These are phyloP conservation scores for Sylvilagus floridanus DNA, from an alignment of 2,797 vertebrate genomes.

Conservation along the genomic window DNA sequence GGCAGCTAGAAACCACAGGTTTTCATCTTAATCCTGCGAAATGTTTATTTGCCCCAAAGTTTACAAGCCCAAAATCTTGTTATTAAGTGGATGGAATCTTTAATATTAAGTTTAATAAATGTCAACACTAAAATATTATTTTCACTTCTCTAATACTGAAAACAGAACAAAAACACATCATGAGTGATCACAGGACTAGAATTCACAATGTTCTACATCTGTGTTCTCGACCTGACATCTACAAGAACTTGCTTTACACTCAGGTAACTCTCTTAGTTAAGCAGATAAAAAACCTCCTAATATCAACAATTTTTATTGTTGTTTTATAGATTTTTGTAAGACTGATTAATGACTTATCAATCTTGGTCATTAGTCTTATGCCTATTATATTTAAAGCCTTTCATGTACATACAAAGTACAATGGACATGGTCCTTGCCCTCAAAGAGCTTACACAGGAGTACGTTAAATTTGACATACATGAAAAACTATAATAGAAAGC, in stretches of 20 bases:
- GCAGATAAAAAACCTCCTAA: neutral
- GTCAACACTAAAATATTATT: neutral
- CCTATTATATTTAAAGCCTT: constrained; percentile 31
- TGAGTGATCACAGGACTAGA: neutral
- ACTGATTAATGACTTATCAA: constrained; percentile 27
- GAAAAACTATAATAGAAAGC: neutral
- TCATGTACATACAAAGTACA: neutral
- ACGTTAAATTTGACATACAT: neutral
- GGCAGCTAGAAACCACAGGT: neutral
- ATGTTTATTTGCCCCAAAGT: neutral
- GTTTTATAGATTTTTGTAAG: neutral
- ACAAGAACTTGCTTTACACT: neutral
- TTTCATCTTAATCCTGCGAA: neutral
- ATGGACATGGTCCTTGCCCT: neutral
- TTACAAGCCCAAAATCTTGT: neutral
- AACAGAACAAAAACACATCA: neutral
- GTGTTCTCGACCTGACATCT: neutral
- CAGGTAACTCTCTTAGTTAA: neutral
- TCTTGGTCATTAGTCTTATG: constrained; percentile 25
- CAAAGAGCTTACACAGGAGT: neutral
- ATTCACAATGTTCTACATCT: neutral
- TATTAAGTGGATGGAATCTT: neutral
- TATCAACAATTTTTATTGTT: neutral
- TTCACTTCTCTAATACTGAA: constrained; percentile 38
- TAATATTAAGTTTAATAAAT: constrained; percentile 5